These are phyloP conservation scores for Cinclus cinclus DNA, from an alignment of 2,113 vertebrate species.

Conservation along the genomic window DNA sequence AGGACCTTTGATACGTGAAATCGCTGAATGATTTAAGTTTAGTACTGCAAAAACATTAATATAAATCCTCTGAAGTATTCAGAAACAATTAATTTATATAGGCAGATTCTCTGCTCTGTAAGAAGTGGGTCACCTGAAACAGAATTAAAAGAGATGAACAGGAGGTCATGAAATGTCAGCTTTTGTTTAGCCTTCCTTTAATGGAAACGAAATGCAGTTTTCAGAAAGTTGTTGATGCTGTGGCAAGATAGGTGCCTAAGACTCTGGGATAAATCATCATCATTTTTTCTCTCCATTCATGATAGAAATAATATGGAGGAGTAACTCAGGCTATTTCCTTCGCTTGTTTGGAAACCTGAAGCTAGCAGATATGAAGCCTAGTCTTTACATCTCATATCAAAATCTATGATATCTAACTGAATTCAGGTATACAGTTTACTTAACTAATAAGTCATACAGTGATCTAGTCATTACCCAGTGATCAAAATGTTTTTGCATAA, in stretches of 20 bases:
- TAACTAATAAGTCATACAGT: neutral
- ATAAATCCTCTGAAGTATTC: neutral
- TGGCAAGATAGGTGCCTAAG: neutral
- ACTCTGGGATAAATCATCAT: neutral
- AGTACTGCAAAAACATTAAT: neutral
- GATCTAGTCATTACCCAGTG: neutral
- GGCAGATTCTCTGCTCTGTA: neutral
- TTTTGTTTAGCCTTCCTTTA: neutral
- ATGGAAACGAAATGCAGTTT: neutral
- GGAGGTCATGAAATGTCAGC: neutral
- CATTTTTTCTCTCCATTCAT: neutral
- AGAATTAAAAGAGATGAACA: neutral
- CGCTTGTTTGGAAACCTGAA: neutral
- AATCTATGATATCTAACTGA: neutral
- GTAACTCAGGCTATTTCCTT: neutral
- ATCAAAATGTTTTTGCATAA: neutral
- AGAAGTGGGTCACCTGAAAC: neutral
- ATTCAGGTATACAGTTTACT: neutral
- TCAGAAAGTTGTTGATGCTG: neutral
- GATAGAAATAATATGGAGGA: neutral
- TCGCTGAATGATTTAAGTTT: neutral
- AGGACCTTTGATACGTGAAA: neutral
- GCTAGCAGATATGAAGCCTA: neutral
- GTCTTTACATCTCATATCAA: neutral
- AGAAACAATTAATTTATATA: slow-evolving; percentile 11